Evolutionary conservation across 2,888 invertebrate genomes (phyloP).

Genomic region (Euproctis similis): DNA sequence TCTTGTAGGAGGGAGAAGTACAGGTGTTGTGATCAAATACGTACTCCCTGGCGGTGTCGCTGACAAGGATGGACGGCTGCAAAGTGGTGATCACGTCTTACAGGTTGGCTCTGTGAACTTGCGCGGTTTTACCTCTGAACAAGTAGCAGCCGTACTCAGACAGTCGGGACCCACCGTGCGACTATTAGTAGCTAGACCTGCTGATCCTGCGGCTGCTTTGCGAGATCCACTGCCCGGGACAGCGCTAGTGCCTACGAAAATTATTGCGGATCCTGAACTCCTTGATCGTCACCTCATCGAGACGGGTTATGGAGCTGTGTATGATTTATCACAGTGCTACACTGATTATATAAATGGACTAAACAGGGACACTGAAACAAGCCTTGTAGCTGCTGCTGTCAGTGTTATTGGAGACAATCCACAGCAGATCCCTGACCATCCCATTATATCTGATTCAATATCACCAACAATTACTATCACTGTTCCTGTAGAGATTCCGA

Average conservation of each 20-base stretch:
- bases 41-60: slow-evolving; percentile 97
- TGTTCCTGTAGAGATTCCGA: slow-evolving; percentile 73
- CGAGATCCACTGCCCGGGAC: slow-evolving; percentile 86
- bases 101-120: slow-evolving; percentile 96
- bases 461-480: slow-evolving; percentile 69
- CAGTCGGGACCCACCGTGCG: slow-evolving; percentile 89
- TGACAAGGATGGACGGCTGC: slow-evolving; percentile 94
- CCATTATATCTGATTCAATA: slow-evolving; percentile 45
- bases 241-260: slow-evolving; percentile 94
- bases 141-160: slow-evolving; percentile 82
- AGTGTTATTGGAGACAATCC: slow-evolving; percentile 65
- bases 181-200: slow-evolving; percentile 94
- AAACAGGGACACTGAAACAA: slow-evolving; percentile 43
- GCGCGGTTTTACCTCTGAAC: slow-evolving; percentile 97
- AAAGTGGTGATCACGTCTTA: slow-evolving; percentile 98
- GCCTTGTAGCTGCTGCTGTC: slow-evolving; percentile 56
- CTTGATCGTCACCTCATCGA: slow-evolving; percentile 89
- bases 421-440: slow-evolving; percentile 55
- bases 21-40: slow-evolving; percentile 98
- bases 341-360: slow-evolving; percentile 55
- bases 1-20: slow-evolving; percentile 97
- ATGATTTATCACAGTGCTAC: slow-evolving; percentile 62
- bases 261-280: slow-evolving; percentile 93
- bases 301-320: slow-evolving; percentile 80
- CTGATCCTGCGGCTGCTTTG: slow-evolving; percentile 89